Base-by-base conservation (phyloP, 2,113 vertebrate species). In the Hydrochoerus hydrochaeris region DNA sequence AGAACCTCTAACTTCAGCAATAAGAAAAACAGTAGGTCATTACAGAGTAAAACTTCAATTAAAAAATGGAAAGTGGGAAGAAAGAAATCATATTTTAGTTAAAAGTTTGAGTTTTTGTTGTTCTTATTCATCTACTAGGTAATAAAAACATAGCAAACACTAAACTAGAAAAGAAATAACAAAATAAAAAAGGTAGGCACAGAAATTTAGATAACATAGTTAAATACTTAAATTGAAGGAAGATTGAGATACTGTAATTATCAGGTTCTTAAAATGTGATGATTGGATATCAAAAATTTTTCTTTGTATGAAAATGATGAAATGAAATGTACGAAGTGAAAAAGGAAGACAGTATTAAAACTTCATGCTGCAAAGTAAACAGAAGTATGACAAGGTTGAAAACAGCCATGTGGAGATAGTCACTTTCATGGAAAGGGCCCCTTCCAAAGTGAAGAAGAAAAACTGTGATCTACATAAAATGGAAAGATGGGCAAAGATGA, bases 401-500 rank as follows among this genome's bases (percentile, higher is more conserved):
- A 44, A 60, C 14, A 65, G 22, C 44, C 14, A 46, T 4, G 35
- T 12, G 28, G 24, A 32, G 57, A 46, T 49, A 57, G 84, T 12
- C 13, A 1, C 30, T 13, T 2, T 57, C 41, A 71, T 12, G 13
- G 12, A 7, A 8, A 35, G n/a, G 71, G 30, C 1, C 5, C 5
- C 3, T 28, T 16, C 8, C 9, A 52, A 5, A 3, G 19, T 49
- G 12, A 67, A 85, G 19, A 89, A 26, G 16, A 54, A 52, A 60
- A 71, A 41, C 69, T 9, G 46, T 8, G 4, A 35, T 54, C 17
- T 2, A 46, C 5, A 35, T 10, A 1, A 89, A 80, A 73, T 28
- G 7, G 19, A 4, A 20, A 20, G 30, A 41, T 60, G 19, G 24
- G 69, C 35, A 38, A 49, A 38, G 8, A 46, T 67, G 6, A 32